Base-by-base conservation (phyloP, 2,797 vertebrate genomes). In the Alcedo quadribrachys region DNA sequence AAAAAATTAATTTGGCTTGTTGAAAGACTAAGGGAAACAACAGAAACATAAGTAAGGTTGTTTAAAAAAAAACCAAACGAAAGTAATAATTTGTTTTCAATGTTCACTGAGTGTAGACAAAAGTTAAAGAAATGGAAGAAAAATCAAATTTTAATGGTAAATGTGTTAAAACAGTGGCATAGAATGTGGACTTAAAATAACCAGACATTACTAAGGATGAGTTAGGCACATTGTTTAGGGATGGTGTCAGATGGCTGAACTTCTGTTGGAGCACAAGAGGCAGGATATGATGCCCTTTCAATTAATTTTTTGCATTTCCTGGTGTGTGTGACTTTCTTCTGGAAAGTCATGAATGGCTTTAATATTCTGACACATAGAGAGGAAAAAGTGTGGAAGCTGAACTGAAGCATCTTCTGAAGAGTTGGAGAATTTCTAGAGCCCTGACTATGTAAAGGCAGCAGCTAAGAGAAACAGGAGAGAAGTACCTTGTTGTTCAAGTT, bases 301-400 rank as follows among this genome's bases (percentile, higher is more conserved):
- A 11, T 58, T 50, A 5, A 15, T 16, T 63, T 61, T 69, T 74
- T 17, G 69, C 37, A 0, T 57, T 66, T 54, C 42, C 32, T 55
- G 33, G 3, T 42, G 27, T 37, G 14, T 0, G 0, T 57, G 32
- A 15, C 51, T 65, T 84, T 51, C 3, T 3, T 1, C 37, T 62
- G 51, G 14, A 62, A 78, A 67, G 6, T 76, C 37, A 54, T 20
- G 7, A 61, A 46, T 30, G 5, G 4, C 10, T 77, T 87, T 65
- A 48, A 33, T 70, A 30, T 68, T 65, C 25, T 69, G 77, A 16
- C 30, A 24, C 11, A 35, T 15, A 71, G 15, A 32, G 45, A 62
- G 25, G 42, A 35, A 54, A 62, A 74, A 30, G 3, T 9, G 33
- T 48, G 40, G 54, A 63, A 85, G 35, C 35, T 48, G 30, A 70